Base-by-base conservation (phyloP, 1,140 invertebrate species). In the Zaprionus tsacasi region DNA sequence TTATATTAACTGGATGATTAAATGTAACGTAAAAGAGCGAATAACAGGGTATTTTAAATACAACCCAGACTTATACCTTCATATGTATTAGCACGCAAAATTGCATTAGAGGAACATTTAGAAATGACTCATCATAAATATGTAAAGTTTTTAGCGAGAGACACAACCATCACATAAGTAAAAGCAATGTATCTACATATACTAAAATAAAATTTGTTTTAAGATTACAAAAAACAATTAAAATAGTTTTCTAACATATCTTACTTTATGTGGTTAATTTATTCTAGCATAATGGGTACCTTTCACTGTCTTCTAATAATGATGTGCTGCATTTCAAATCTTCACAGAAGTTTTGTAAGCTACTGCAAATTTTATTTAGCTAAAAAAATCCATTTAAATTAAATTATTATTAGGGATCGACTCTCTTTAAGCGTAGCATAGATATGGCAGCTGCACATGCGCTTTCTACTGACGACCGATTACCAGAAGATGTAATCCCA, bases 401-500 rank as follows among this genome's bases (percentile, higher is more conserved):
- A 3, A 45, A 45, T 35, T 57, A 8, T 55, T 7, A 50, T 45
- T 27, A 83, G 81, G 73, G 21, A 38, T 12, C 40, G n/a, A 6
- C 2, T 45, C 0, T 25, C 15, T 52, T 61, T 3, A 87, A 74
- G 0, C 85, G 94, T 76, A 95, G 95, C 71, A 95, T 95, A 63
- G 95, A 95, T 81, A 78, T 95, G 36, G 95, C 94, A 61, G 94
- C 94, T 71, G 93, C 94, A 0, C 93, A 95, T 66, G 91, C 93
- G 4, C 77, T 95, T 3, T 93, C 94, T 10, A 93, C 94, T 59
- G 95, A 95, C 70, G 93, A 91, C 6, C 93, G 94, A 25, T 89
- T 95, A 35, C 93, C 94, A 2, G 93, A 93, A 30, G 93, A 94
- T 25, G 92, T 96, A 0, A 90, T 93, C n/a, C 95, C 95, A 0